Evolutionary conservation across 37 sponge, comb jelly and placozoan genomes (phyloP), one percentile per base, ranked within the genome.

Genomic region (Chondrosia reniformis): DNA sequence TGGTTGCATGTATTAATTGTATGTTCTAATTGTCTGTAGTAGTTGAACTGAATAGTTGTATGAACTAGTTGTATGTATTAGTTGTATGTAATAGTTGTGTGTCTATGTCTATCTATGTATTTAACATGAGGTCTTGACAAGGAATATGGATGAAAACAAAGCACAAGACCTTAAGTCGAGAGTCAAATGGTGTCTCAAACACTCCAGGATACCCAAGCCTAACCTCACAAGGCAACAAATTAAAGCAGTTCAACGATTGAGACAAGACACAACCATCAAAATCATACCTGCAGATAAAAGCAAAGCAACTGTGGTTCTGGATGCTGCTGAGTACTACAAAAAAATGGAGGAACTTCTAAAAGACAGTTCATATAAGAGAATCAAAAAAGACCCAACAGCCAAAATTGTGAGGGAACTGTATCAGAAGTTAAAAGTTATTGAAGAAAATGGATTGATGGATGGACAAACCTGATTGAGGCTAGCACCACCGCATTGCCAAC

Each of bases 281-380:
- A 69, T 69, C 22, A 38, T 69, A 33, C 73, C 37, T 30, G 46
- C 46, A 30, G 75, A 74, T 30, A 74, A 74, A 36, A 46, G 75
- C 6, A 74, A 74, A 4, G 46, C 75, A 22, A 74, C 75, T 17
- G 75, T 74, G 44, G 75, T 40, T 38, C 17, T 45, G 28, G 42
- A 3, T 2, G 27, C 3, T 3, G 58, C 3, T 3, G 58, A 56
- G 25, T 56, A 56, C 27, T 24, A 56, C 58, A 56, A 6, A 3
- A 56, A 56, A 28, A 56, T 56, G 58, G 8, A 3, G 27, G 58
- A 6, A 2, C n/a, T 56, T 3, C 58, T 56, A 6, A 28, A 56
- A 24, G 8, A 3, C n/a, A 6, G 7, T 6, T 3, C 3, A 24
- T 56, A 56, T 28, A 6, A 3, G 27, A 6, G 4, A 6, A 3